phyloP scores from a whole-genome alignment of 92 coral and sea anemone species.

The Heliopora coerulea region DNA sequence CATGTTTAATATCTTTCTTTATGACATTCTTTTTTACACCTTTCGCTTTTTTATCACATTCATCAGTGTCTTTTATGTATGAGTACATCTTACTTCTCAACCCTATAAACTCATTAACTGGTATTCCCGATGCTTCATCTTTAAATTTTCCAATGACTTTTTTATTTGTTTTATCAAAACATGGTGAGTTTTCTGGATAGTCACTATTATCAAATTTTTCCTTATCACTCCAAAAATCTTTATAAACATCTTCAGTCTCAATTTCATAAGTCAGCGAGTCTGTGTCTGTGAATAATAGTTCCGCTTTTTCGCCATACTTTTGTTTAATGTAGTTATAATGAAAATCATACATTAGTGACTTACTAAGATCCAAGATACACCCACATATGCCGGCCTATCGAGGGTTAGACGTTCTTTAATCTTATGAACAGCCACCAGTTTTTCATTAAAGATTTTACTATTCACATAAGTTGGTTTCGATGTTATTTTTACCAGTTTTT shows the following conservation, averaged over 20 bases:
- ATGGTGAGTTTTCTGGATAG: no score
- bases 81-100: conserved; percentile 17
- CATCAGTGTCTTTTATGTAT: no score
- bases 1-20: no score
- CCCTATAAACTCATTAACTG: neutral
- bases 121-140: neutral
- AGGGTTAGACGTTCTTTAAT: conserved; percentile 23
- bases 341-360: conserved; percentile 26
- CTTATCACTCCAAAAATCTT: neutral
- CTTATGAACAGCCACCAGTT: conserved; percentile 32
- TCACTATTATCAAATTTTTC: no score
- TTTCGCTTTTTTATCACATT: no score
- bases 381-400: conserved; percentile 24
- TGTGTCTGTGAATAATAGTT: conserved; percentile 3
- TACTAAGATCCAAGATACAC: conserved; percentile 27
- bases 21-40: no score
- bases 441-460: conserved; percentile 30
- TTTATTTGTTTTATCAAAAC: neutral
- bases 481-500: neutral
- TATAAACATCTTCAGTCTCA: neutral
- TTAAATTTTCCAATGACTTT: neutral
- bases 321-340: conserved; percentile 5
- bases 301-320: neutral
- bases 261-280: neutral
- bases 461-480: conserved; percentile 32